phyloP scores from a whole-genome alignment of 2,113 vertebrate species.

The Thalassoma bifasciatum region DNA sequence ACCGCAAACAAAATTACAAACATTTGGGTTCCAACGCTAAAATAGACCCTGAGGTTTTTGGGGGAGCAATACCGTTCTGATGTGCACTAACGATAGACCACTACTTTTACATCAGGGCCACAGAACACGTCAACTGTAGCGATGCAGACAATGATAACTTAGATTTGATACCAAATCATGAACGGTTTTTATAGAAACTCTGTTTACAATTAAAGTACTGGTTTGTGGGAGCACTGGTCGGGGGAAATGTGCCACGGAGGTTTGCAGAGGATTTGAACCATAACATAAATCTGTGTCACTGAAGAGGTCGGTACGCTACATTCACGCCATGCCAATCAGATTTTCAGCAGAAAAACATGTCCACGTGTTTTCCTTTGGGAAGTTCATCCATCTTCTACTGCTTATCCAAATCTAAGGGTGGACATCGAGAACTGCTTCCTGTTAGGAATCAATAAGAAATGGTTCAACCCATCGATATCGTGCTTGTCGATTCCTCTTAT shows the following conservation, averaged over 20 bases:
- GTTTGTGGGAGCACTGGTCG: slow-evolving; percentile 23
- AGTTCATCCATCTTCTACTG: too few species aligned
- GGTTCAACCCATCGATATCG: too few species aligned
- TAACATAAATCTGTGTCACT: slow-evolving; percentile 20
- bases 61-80: slow-evolving; percentile 67
- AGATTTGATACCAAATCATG: slow-evolving; percentile 62
- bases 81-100: slow-evolving; percentile 32
- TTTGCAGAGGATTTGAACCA: neutral
- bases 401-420: too few species aligned
- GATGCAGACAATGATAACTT: slow-evolving; percentile 46
- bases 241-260: slow-evolving; percentile 18
- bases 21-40: slow-evolving; percentile 17
- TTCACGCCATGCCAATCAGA: slow-evolving; percentile 4
- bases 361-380: too few species aligned
- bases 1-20: slow-evolving; percentile 37
- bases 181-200: slow-evolving; percentile 57
- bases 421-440: too few species aligned
- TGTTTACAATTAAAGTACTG: slow-evolving; percentile 63
- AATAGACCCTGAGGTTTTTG: slow-evolving; percentile 19
- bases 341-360: neutral
- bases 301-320: slow-evolving; percentile 14
- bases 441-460: too few species aligned
- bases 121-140: slow-evolving; percentile 57
- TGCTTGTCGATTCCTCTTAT: too few species aligned
- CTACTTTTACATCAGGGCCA: slow-evolving; percentile 46